phyloP scores from a whole-genome alignment of 2,888 invertebrate species.

The Phania funesta region DNA sequence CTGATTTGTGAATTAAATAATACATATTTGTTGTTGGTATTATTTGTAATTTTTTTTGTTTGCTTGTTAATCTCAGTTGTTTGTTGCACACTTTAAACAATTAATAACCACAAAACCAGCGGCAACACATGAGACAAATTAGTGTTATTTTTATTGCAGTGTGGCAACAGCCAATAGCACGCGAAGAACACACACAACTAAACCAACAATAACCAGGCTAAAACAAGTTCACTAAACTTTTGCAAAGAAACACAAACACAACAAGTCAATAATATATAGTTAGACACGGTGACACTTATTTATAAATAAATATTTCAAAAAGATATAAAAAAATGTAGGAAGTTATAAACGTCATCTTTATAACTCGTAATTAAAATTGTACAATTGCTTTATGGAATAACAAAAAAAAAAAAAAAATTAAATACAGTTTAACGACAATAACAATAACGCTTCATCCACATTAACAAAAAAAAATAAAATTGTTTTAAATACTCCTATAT shows the following conservation, averaged over 20 bases:
- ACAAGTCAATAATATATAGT: constrained; percentile 1
- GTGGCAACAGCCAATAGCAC: constrained; percentile 36
- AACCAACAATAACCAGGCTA: background rate
- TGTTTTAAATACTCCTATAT: constrained; percentile 16
- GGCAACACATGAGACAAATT: constrained; percentile 9
- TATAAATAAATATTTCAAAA: constrained; percentile 15
- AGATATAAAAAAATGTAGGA: constrained; percentile 10
- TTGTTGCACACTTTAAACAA: constrained; percentile 3
- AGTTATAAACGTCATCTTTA: constrained; percentile 29
- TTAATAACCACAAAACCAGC: constrained; percentile 22
- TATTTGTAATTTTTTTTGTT: background rate
- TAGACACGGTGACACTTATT: constrained; percentile 33
- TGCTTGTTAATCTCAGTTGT: background rate
- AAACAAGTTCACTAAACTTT: constrained; percentile 57
- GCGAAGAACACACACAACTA: background rate
- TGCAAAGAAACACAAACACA: background rate
- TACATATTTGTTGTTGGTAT: background rate
- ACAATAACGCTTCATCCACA: background rate
- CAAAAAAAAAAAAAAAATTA: background rate
- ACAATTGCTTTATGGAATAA: constrained; percentile 1
- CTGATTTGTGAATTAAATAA: background rate
- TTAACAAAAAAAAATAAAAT: background rate
- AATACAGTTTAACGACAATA: constrained; percentile 18
- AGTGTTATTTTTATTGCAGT: background rate
- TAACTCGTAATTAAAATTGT: background rate